Conservation (phyloP, 2,797 vertebrate species). For the Pangasius krempfi region DNA sequence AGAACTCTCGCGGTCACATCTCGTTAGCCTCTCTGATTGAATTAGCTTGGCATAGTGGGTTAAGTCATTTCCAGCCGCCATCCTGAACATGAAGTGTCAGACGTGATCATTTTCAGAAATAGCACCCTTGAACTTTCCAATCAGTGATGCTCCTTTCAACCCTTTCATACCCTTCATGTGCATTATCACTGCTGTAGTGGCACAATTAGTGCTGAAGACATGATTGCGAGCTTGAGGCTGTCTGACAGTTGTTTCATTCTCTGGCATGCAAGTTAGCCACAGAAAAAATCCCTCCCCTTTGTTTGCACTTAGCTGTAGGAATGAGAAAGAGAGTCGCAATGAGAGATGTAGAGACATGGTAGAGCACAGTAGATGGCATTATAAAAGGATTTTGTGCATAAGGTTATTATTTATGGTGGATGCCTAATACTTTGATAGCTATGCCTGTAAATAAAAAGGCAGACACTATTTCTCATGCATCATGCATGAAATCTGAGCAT, state of each 20-base stretch:
- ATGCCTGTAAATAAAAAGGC: background rate
- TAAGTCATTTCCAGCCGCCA: conserved; percentile 18
- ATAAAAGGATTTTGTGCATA: background rate
- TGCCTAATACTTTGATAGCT: background rate
- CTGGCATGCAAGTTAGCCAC: conserved; percentile 5
- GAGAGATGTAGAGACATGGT: background rate
- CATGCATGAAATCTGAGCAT: background rate
- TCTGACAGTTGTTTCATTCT: conserved; percentile 2
- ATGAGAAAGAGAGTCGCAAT: background rate
- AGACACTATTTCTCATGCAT: background rate
- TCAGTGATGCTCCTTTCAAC: conserved; percentile 8
- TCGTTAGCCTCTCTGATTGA: conserved; percentile 20
- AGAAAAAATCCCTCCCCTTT: background rate
- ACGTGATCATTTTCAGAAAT: conserved; percentile 7
- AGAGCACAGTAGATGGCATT: background rate
- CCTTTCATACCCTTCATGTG: conserved; percentile 32
- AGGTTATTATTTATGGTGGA: background rate
- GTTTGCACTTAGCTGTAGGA: conserved; percentile 6
- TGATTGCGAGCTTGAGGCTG: background rate
- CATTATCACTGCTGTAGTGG: conserved; percentile 26
- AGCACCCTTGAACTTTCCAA: background rate
- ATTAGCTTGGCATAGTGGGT: background rate
- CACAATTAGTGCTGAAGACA: conserved; percentile 27
- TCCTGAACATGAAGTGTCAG: conserved; percentile 7
- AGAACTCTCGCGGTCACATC: conserved; percentile 16